Conservation (phyloP, 2,113 vertebrate species). For the Puffinus mauretanicus region DNA sequence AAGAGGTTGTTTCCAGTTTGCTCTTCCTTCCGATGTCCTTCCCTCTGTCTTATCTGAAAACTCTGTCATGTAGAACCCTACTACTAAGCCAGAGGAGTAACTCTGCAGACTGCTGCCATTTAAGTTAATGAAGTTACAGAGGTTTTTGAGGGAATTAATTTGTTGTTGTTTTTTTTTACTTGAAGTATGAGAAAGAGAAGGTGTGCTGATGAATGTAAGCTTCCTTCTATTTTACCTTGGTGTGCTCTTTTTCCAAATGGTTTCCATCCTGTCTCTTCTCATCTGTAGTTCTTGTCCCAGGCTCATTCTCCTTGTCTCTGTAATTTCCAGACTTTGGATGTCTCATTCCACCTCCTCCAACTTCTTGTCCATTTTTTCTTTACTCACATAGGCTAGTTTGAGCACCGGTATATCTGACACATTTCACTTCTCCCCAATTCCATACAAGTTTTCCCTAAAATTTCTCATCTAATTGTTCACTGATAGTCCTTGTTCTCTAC, state of each 20-base stretch:
- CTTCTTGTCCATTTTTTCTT: background rate
- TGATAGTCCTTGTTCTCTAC: background rate
- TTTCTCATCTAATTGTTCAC: background rate
- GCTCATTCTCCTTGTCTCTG: background rate
- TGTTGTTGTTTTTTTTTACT: rapidly evolving
- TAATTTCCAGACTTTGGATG: background rate
- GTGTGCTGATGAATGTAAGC: background rate
- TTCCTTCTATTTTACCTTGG: background rate
- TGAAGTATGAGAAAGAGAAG: background rate
- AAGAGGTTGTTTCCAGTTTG: background rate
- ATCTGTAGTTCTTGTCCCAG: background rate
- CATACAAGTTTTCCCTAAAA: background rate
- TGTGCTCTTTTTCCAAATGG: background rate
- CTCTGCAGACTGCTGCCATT: background rate
- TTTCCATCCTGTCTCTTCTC: background rate
- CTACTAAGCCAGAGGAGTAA: background rate
- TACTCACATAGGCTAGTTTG: background rate
- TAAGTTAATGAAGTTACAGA: background rate
- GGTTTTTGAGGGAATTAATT: background rate
- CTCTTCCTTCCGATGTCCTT: rapidly evolving
- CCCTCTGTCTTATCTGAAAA: background rate
- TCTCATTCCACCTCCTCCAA: background rate
- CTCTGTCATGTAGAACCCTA: rapidly evolving
- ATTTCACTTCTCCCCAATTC: background rate
- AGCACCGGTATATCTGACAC: background rate